A percentile compares a stretch with the other conserved stretches of the same genome.
These are phyloP conservation scores for Vanessa tameamea DNA, from an alignment of 1,140 invertebrate genomes.

Conservation along the genomic window DNA sequence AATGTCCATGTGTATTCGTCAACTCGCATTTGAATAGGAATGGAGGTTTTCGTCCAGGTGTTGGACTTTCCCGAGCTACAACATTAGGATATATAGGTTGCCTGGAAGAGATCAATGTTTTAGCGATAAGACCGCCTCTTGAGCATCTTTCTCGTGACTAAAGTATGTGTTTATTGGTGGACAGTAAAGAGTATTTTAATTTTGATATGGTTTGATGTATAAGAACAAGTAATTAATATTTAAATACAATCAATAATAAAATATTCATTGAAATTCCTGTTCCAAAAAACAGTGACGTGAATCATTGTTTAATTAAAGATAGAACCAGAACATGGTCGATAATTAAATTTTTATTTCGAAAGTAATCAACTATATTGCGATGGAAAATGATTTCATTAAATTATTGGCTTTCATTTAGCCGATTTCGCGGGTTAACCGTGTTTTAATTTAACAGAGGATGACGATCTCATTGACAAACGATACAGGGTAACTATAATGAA, in stretches of 20 bases:
- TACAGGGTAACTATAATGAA: neutral
- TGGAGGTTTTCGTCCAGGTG: no score
- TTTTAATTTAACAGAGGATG: neutral
- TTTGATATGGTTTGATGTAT: no score
- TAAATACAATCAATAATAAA: neutral
- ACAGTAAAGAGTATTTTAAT: no score
- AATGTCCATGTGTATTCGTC: no score
- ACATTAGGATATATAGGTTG: no score
- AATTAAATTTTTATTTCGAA: slow-evolving; percentile 23
- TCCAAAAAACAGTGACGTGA: slow-evolving; percentile 2
- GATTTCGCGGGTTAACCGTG: neutral
- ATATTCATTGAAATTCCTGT: neutral
- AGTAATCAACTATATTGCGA: slow-evolving; percentile 5
- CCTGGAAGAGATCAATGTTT: no score
- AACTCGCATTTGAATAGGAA: no score
- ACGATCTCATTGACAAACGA: neutral
- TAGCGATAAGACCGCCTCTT: no score
- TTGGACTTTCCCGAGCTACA: no score
- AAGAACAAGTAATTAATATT: neutral
- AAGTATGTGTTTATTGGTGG: no score
- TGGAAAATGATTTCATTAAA: slow-evolving; percentile 4
- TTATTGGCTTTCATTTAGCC: slow-evolving; percentile 5
- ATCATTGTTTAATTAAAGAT: slow-evolving; percentile 25
- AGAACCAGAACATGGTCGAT: slow-evolving; percentile 6
- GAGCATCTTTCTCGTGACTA: no score